Conservation (phyloP, 1,140 invertebrate species). For the Zaprionus lachaisei region DNA sequence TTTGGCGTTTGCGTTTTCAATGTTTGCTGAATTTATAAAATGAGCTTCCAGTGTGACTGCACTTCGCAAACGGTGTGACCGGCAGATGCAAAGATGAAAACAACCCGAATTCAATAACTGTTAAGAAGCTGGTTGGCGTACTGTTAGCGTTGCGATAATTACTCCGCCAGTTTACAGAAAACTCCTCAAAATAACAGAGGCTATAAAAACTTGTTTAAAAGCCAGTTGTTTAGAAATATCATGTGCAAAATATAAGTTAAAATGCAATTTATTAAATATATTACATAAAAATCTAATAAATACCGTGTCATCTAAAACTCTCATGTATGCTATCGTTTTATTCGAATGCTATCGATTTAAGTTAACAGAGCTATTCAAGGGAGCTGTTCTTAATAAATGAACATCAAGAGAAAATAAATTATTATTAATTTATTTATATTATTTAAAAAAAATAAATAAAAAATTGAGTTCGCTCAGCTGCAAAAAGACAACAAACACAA, state of each 20-base stretch:
- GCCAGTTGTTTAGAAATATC: neutral
- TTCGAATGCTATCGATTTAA: neutral
- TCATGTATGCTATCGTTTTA: neutral
- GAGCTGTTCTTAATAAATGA: too few species aligned
- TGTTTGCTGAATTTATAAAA: constrained; percentile 55
- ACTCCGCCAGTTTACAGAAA: neutral
- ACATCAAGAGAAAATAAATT: too few species aligned
- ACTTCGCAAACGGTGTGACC: constrained; percentile 30
- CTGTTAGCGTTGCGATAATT: neutral
- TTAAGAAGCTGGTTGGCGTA: neutral
- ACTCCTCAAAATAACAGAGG: neutral
- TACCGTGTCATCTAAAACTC: neutral
- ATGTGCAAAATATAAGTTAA: neutral
- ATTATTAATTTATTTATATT: too few species aligned
- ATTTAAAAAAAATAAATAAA: too few species aligned
- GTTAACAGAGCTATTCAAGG: neutral
- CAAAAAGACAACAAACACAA: too few species aligned
- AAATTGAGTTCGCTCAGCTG: too few species aligned
- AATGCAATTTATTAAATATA: neutral
- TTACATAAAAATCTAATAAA: neutral
- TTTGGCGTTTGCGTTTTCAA: constrained; percentile 42
- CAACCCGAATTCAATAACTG: neutral
- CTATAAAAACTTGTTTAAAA: neutral
- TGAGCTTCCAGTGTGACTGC: constrained; percentile 49
- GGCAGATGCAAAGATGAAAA: neutral